A percentile compares a stretch with the other conserved stretches of the same genome.
phyloP scores from a whole-genome alignment of 2,797 vertebrate genomes.

The Xenops minutus region DNA sequence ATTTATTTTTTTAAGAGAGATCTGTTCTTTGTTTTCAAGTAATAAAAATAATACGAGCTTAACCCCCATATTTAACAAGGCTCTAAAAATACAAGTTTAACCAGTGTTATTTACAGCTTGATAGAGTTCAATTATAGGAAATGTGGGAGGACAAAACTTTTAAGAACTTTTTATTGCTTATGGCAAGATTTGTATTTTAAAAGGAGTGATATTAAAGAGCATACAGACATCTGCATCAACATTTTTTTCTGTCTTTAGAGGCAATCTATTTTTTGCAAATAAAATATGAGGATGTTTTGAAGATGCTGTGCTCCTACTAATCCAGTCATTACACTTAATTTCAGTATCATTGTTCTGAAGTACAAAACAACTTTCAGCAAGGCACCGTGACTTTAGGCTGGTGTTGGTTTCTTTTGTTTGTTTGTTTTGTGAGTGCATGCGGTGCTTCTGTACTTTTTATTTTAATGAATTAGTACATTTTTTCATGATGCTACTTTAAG shows the following conservation, averaged over 20 bases:
- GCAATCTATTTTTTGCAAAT: not conserved
- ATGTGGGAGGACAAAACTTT: not conserved
- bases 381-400: accelerated
- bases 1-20: not conserved
- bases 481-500: not conserved
- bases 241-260: not conserved
- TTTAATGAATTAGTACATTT: not conserved
- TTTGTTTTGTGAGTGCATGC: not conserved
- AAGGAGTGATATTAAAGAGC: not conserved
- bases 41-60: not conserved
- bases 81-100: not conserved
- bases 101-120: not conserved
- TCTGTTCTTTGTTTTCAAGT: not conserved
- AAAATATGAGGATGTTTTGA: not conserved
- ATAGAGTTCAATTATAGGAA: not conserved
- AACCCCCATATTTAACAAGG: too few species aligned
- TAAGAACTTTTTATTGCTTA: not conserved
- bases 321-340: not conserved
- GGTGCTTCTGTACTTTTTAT: not conserved
- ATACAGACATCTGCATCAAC: not conserved
- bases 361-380: not conserved
- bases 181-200: not conserved
- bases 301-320: not conserved
- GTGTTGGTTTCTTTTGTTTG: not conserved
- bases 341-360: not conserved